Conservation (phyloP, 2,113 vertebrate species). For the western clawed frog (Xenopus tropicalis) region DNA sequence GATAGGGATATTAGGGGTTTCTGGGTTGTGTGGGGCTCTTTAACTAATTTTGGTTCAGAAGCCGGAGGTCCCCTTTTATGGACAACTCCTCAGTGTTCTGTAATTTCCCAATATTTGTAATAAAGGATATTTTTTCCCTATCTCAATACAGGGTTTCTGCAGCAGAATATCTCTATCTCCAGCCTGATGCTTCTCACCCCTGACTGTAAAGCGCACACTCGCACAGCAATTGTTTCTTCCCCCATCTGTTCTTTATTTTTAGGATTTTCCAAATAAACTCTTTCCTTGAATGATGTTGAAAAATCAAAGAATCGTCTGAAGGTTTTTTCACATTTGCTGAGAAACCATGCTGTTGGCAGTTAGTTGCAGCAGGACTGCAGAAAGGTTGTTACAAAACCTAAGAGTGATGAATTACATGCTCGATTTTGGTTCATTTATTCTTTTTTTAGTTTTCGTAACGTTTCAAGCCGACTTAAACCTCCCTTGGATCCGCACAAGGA, state of each 20-base stretch:
- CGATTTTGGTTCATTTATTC: conserved; percentile 32
- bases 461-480: conserved; percentile 53
- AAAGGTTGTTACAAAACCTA: conserved; percentile 32
- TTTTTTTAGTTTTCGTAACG: background rate
- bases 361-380: conserved; percentile 19
- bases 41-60: no score
- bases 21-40: no score
- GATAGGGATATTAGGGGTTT: no score
- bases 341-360: conserved; percentile 40
- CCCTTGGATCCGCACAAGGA: conserved; percentile 38
- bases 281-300: conserved; percentile 37
- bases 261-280: conserved; percentile 41
- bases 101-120: no score
- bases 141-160: no score
- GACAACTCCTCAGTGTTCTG: no score
- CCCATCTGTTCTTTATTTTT: conserved; percentile 44
- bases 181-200: no score
- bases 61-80: no score
- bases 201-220: no score
- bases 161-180: no score
- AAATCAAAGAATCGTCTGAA: conserved; percentile 32
- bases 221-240: conserved; percentile 13
- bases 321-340: conserved; percentile 38
- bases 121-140: no score
- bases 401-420: conserved; percentile 44